A percentile compares a stretch with the other conserved stretches of the same genome.
Conservation (phyloP, 1,140 invertebrate genomes). For the Panulirus ornatus region DNA sequence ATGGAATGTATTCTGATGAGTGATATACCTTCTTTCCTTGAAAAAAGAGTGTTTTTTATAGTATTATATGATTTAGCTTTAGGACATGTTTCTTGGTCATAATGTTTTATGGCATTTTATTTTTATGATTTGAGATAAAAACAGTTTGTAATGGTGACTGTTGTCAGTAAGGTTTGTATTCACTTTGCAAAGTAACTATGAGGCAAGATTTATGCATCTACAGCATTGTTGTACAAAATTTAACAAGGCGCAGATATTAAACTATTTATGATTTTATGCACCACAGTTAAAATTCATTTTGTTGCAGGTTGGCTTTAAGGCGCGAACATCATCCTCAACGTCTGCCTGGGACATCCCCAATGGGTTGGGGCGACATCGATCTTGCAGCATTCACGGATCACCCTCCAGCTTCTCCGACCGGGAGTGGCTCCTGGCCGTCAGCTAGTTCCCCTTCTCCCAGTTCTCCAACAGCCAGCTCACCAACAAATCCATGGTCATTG, state of each 20-base stretch:
- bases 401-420: constrained; percentile 65
- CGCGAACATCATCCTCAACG: constrained; percentile 25
- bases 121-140: too few relatives aligned
- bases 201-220: too few relatives aligned
- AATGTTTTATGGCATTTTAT: too few relatives aligned
- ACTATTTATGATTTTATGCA: too few relatives aligned
- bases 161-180: too few relatives aligned
- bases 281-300: too few relatives aligned
- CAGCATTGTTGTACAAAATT: too few relatives aligned
- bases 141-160: too few relatives aligned
- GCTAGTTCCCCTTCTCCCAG: constrained; percentile 41
- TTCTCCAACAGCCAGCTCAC: constrained; percentile 32
- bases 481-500: constrained; percentile 43
- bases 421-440: constrained; percentile 61
- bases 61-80: too few relatives aligned
- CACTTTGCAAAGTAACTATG: too few relatives aligned
- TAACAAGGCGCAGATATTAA: too few relatives aligned
- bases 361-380: constrained; percentile 39
- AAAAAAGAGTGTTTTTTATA: background rate
- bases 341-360: constrained; percentile 47
- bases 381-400: constrained; percentile 65
- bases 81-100: too few relatives aligned
- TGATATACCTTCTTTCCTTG: background rate
- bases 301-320: constrained; percentile 55
- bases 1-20: background rate